Evolutionary conservation across 2,888 invertebrate species (phyloP), one percentile per base, ranked within the genome.

Genomic region (Chrysolina americana): DNA sequence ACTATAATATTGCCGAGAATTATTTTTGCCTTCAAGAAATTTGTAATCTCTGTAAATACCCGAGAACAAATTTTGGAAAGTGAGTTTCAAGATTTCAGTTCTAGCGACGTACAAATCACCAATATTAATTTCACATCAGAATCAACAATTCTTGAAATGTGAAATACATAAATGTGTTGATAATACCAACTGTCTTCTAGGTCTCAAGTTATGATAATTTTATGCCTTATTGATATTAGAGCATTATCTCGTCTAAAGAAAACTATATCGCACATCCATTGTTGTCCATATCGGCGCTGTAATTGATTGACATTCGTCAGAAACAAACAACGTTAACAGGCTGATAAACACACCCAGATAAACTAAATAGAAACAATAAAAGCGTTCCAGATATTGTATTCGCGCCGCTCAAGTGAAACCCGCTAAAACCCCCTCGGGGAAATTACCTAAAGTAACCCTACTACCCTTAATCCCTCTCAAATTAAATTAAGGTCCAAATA

Each of bases 401-500:
- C 59, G 59, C 28, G 10, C 10, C 53, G 11, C 11, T 44, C 44
- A 44, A 17, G 36, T 59, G 59, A 59, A 59, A 59, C 59, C 59
- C 11, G 59, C 10, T 28, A 59, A 59, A 28, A 59, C 28, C 11
- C 28, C 28, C 28, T 28, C 36, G n/a, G n/a, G 36, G 59, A 28
- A 36, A 59, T 59, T 59, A 59, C 59, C 59, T 59, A 59, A 59
- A 59, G 36, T 59, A 69, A 47, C 47, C 44, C 59, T 23, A n/a
- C 53, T 28, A 62, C 36, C 65, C 64, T 47, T 75, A 71, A 77
- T 71, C 71, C 65, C n/a, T 56, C 19, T 56, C 73, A 74, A 76
- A 77, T 70, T 70, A 64, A 77, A 73, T 73, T 73, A 71, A 62
- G 19, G 44, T 3, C 36, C 19, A 64, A 19, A 70, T 44, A 66